Base-by-base conservation (phyloP, 2,797 vertebrate genomes). In the Lindbergichthys nudifrons region DNA sequence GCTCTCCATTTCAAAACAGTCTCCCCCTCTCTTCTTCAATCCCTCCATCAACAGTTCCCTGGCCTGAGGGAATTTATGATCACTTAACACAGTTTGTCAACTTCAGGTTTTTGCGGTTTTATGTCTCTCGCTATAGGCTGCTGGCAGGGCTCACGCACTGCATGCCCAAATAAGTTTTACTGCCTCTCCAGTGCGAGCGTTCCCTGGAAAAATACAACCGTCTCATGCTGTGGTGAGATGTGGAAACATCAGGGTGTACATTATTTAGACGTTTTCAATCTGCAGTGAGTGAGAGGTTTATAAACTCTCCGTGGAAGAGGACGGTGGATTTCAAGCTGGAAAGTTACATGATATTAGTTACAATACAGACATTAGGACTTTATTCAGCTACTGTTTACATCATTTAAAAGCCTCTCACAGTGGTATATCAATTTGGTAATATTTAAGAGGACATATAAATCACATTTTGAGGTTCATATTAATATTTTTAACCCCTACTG, bases 51-150 rank as follows among this genome's bases (percentile, higher is more conserved):
- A 74, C 87, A 26, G 5, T 58, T 74, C 77, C 52, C 46, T 3
- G 43, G 69, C 70, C 72, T 65, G 68, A 67, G 77, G 60, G 63
- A 56, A 84, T 87, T 89, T 75, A 88, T 84, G 82, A 86, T 84
- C 87, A 86, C 87, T 91, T 89, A 74, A 82, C 77, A 61, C 66
- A 88, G 88, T 89, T 90, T 91, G 89, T 90, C 86, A 80, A 83
- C 81, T 73, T 83, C 61, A 83, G 77, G 75, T 71, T 81, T 81
- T 73, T 14, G 58, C 63, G 61, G 57, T 83, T 86, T 89, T 83
- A 83, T 62, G 75, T 80, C 79, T 86, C 76, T 67, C 30, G 65
- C 84, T 87, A 70, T 82, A 87, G 16, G 81, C 85, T 73, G 71
- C 81, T 90, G 88, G 87, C 86, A 82, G 42, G 13, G 32, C 65